Evolutionary conservation across 2,888 invertebrate species (phyloP).

Genomic region (Agrotis ipsilon): DNA sequence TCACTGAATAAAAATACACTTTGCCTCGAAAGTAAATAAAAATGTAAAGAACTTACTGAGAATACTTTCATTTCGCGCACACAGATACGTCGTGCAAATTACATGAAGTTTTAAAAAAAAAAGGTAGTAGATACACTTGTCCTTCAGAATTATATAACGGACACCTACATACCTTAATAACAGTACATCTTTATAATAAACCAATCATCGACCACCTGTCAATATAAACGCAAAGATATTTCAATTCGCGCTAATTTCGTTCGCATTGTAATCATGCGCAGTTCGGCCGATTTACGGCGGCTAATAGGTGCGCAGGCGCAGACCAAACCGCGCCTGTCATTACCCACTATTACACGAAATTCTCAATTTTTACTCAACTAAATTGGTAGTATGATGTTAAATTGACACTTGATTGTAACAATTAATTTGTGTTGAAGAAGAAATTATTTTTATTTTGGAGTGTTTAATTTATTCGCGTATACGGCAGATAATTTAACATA

Average conservation of each 20-base stretch:
- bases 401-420: slow-evolving; percentile 50
- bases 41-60: not conserved
- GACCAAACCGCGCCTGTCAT: slow-evolving; percentile 52
- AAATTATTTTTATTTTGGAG: slow-evolving; percentile 20
- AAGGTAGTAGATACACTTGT: not conserved
- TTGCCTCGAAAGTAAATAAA: not conserved
- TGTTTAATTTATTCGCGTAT: not conserved
- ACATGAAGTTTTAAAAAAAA: not conserved
- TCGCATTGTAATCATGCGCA: slow-evolving; percentile 52
- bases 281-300: slow-evolving; percentile 56
- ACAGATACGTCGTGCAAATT: no score
- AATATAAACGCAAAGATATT: slow-evolving; percentile 48
- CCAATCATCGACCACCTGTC: slow-evolving; percentile 50
- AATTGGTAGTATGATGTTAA: slow-evolving; percentile 45
- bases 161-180: slow-evolving; percentile 16
- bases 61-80: no score
- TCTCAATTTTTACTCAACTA: slow-evolving; percentile 43
- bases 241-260: slow-evolving; percentile 51
- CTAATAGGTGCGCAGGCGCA: slow-evolving; percentile 58
- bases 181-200: slow-evolving; percentile 31
- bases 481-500: slow-evolving; percentile 10
- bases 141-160: not conserved
- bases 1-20: not conserved
- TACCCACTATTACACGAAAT: slow-evolving; percentile 55
- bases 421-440: slow-evolving; percentile 43